A percentile compares a stretch with the other conserved stretches of the same genome.
These are phyloP conservation scores for Dicycla oo DNA, from an alignment of 2,888 invertebrate genomes.

Conservation along the genomic window DNA sequence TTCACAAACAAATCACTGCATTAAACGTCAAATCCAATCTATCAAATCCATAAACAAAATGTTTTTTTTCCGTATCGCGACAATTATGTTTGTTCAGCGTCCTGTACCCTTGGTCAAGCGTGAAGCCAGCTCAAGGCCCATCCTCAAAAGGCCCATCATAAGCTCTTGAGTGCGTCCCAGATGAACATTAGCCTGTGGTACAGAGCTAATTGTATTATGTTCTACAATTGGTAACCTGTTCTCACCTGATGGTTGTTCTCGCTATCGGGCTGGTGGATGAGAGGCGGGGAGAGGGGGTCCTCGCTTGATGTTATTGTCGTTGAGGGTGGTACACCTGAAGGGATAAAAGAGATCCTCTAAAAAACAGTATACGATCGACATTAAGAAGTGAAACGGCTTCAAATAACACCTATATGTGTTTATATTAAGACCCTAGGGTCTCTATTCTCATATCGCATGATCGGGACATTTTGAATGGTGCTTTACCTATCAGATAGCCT, in stretches of 20 bases:
- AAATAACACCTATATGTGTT: too few species aligned
- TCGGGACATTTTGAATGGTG: neutral
- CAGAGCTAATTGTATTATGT: conserved; percentile 74
- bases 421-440: neutral
- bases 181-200: conserved; percentile 67
- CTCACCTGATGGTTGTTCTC: conserved; percentile 75
- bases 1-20: conserved; percentile 60
- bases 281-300: conserved; percentile 84
- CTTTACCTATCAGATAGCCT: neutral
- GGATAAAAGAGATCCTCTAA: conserved; percentile 1
- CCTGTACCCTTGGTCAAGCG: conserved; percentile 55
- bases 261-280: conserved; percentile 78
- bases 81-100: conserved; percentile 32
- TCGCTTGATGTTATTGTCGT: conserved; percentile 83
- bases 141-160: conserved; percentile 69
- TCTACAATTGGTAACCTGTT: conserved; percentile 84
- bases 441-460: neutral
- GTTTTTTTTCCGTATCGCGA: conserved; percentile 22
- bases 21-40: conserved; percentile 53
- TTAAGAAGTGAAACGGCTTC: neutral
- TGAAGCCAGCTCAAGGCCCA: conserved; percentile 65
- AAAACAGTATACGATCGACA: neutral
- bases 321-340: conserved; percentile 80
- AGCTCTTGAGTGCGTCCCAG: conserved; percentile 70
- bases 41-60: conserved; percentile 56